Evolutionary conservation across 1,140 invertebrate genomes (phyloP), one percentile per base, ranked within the genome.

Genomic region (Theocolax elegans): DNA sequence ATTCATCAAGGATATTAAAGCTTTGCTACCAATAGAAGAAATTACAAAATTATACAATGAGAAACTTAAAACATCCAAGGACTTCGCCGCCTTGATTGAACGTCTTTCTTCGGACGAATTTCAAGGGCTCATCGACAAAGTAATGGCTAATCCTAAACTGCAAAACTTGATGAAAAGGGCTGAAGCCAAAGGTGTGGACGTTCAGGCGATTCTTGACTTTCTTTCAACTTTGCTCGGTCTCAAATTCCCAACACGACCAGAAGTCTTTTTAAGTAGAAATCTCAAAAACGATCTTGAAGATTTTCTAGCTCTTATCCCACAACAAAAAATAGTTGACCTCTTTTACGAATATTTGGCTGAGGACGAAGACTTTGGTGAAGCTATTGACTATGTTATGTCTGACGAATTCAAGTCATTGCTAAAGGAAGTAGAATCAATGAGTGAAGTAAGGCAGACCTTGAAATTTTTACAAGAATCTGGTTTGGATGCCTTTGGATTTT

Each of bases 31-130:
- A 1, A 9, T 72, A 0, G 59, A 78, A 0, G 38, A 80, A 38
- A 72, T 81, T 15, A 54, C 68, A n/a, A 67, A 62, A 9, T 49
- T 83, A 23, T 81, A 81, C 35, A 23, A 81, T 0, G 38, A 80
- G n/a, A 83, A 81, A 72, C 27, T 83, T 0, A 29, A 72, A n/a
- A 78, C 65, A 10, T 79, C 78, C 0, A 2, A 17, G n/a, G 65
- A 66, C 6, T 83, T 81, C 17, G 63, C 49, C 10, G 54, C 74
- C n/a, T 74, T 81, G 12, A 68, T 81, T 4, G 25, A 76, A 2
- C 72, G 71, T 6, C 1, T 83, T 0, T 38, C 72, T 60, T 75
- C 76, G 0, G 15, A 62, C 0, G 72, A 77, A 46, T 77, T 78
- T 27, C 75, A 80, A 71, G 10, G 17, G 1, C 60, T 76, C 9